These are phyloP conservation scores for Oreocharis arfaki DNA, from an alignment of 2,113 vertebrate species.

Conservation along the genomic window DNA sequence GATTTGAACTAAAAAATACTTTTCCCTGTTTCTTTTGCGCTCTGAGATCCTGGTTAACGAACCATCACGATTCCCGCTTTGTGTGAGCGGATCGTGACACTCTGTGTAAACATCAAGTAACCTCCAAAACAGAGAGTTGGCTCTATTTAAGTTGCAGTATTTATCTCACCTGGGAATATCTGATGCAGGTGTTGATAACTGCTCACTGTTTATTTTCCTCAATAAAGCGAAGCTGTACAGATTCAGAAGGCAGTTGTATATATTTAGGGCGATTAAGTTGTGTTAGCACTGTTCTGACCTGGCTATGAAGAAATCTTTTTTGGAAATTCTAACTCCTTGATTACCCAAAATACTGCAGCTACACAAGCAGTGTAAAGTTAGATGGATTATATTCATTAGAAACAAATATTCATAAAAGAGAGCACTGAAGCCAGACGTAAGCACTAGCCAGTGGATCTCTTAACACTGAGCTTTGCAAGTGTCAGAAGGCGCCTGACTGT, in stretches of 20 bases:
- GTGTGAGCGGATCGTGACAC: too few species aligned
- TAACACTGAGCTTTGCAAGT: not conserved
- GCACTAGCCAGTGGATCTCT: not conserved
- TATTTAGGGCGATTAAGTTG: not conserved
- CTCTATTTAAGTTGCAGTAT: not conserved
- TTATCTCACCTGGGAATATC: not conserved
- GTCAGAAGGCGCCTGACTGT: not conserved
- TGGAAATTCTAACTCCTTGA: not conserved
- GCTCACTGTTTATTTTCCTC: not conserved
- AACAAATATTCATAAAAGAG: not conserved
- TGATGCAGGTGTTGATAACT: not conserved
- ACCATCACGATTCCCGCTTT: too few species aligned
- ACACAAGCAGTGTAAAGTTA: not conserved
- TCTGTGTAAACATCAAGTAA: not conserved
- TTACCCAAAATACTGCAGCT: not conserved
- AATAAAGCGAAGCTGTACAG: not conserved
- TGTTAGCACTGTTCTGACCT: not conserved
- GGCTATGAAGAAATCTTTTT: not conserved
- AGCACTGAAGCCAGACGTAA: not conserved
- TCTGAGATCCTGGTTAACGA: too few species aligned
- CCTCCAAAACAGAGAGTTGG: not conserved
- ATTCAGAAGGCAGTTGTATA: not conserved
- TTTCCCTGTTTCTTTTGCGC: too few species aligned
- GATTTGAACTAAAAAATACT: too few species aligned
- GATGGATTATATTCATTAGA: not conserved